Evolutionary conservation across 2,888 invertebrate genomes (phyloP).

Genomic region (Rutpela maculata): DNA sequence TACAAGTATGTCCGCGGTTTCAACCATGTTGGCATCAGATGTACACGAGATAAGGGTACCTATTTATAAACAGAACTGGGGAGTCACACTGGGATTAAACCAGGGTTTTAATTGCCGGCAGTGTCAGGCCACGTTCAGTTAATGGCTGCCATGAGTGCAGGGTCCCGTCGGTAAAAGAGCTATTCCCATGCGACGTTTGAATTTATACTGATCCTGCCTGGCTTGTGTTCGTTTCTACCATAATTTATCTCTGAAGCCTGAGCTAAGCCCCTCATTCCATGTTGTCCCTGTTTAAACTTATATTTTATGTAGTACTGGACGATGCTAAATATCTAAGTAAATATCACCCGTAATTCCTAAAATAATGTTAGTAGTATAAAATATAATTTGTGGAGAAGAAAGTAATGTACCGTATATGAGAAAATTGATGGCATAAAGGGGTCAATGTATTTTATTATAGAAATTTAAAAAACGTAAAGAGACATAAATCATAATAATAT

Average conservation of each 20-base stretch:
- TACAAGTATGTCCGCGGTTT: constrained; percentile 33
- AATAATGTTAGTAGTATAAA: constrained; percentile 6
- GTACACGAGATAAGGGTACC: constrained; percentile 60
- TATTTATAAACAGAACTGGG: constrained; percentile 61
- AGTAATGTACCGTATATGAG: constrained; percentile 5
- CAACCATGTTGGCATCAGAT: constrained; percentile 61
- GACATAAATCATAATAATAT: background rate
- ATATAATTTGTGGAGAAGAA: constrained; percentile 1
- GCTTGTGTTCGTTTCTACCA: constrained; percentile 44
- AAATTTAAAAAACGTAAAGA: too few relatives aligned
- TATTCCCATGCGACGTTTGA: constrained; percentile 65
- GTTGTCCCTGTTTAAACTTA: constrained; percentile 35
- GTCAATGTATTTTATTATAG: background rate
- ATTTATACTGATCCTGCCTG: constrained; percentile 55
- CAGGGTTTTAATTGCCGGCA: constrained; percentile 67
- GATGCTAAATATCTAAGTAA: constrained; percentile 20
- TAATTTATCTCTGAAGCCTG: constrained; percentile 44
- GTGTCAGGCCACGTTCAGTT: constrained; percentile 65
- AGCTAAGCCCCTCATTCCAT: constrained; percentile 36
- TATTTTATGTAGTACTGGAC: constrained; percentile 36
- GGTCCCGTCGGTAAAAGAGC: constrained; percentile 66
- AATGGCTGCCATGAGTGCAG: constrained; percentile 65
- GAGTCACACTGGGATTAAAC: constrained; percentile 65
- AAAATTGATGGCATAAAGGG: background rate
- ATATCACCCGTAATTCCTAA: constrained; percentile 20